These are phyloP conservation scores for Onychomys arenicola DNA, from an alignment of 2,797 vertebrate genomes.

Conservation along the genomic window DNA sequence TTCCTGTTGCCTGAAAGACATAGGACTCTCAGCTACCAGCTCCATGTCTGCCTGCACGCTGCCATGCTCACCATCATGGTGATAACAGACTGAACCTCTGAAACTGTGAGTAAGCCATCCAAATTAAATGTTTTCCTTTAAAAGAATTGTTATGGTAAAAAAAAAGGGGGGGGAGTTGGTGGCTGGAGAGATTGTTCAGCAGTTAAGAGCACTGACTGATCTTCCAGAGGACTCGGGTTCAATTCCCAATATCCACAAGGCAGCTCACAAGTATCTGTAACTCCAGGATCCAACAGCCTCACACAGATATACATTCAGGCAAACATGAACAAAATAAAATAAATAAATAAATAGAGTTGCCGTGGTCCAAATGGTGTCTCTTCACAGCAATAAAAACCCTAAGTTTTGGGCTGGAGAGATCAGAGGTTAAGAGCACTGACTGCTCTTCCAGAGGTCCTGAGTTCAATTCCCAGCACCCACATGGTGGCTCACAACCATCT, in stretches of 20 bases:
- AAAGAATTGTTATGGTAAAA: neutral
- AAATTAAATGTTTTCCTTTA: neutral
- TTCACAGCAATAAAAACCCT: neutral
- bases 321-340: neutral
- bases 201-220: neutral
- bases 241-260: neutral
- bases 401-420: too few species aligned
- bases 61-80: neutral
- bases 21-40: neutral
- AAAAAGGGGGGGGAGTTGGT: neutral
- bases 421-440: too few species aligned
- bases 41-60: neutral
- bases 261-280: neutral
- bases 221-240: neutral
- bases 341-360: too few species aligned
- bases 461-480: too few species aligned
- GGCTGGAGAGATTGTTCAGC: neutral
- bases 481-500: too few species aligned
- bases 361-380: neutral
- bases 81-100: neutral
- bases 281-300: neutral
- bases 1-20: neutral
- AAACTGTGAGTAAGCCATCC: neutral
- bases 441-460: too few species aligned
- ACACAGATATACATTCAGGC: neutral